Conservation (phyloP, 2,797 vertebrate species). For the Chaenodraco wilsoni region DNA sequence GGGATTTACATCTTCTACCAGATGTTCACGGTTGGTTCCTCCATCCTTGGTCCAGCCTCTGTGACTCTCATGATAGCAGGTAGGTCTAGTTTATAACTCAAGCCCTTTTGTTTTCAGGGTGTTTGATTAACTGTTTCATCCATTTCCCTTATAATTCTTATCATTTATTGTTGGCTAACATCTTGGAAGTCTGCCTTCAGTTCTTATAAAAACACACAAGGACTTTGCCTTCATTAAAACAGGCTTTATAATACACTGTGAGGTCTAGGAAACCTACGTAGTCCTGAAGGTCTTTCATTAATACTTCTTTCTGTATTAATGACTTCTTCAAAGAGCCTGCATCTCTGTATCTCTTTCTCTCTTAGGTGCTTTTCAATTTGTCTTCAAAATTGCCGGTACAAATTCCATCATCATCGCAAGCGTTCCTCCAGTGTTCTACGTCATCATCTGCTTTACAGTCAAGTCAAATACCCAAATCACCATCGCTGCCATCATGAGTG, state of each 20-base stretch:
- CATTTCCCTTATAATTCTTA: no score
- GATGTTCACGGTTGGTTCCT: conserved; percentile 84
- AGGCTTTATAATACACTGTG: not conserved
- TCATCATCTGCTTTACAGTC: conserved; percentile 81
- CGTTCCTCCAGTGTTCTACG: conserved; percentile 82
- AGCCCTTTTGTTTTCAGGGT: not conserved
- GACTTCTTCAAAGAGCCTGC: not conserved
- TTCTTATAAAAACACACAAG: not conserved
- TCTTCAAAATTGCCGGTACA: conserved; percentile 73
- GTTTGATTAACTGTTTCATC: no score
- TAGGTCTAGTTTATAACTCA: conserved; percentile 40
- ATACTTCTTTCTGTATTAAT: not conserved
- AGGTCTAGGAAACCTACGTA: not conserved
- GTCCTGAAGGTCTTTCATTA: not conserved
- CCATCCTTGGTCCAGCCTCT: conserved; percentile 88
- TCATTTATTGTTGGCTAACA: not conserved
- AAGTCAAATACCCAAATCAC: conserved; percentile 83
- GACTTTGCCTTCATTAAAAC: not conserved
- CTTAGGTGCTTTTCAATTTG: conserved; percentile 85
- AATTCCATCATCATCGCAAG: conserved; percentile 77
- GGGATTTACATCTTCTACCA: conserved; percentile 82
- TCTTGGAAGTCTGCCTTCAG: not conserved
- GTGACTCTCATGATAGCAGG: conserved; percentile 88
- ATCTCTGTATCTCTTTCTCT: not conserved
- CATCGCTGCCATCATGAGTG: conserved; percentile 82